These are phyloP conservation scores for Mesaphorura yosii DNA, from an alignment of 1,140 invertebrate species.

Conservation along the genomic window DNA sequence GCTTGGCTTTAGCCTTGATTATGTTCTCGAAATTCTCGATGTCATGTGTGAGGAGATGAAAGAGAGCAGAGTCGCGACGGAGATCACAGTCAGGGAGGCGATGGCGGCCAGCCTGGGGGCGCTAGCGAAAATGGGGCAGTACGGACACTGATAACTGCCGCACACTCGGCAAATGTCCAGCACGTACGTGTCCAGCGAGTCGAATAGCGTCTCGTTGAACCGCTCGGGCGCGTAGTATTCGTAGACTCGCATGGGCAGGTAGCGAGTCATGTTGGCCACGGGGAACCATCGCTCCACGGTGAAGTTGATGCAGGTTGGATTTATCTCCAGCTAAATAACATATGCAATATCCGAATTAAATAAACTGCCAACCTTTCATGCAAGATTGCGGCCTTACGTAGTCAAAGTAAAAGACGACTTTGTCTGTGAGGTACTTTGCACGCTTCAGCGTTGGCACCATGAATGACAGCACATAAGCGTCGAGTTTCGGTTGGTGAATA, in stretches of 20 bases:
- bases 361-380: too few species aligned
- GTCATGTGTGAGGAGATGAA: too few species aligned
- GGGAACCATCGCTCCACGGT: constrained; percentile 88
- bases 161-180: constrained; percentile 65
- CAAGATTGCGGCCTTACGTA: constrained; percentile 52
- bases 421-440: constrained; percentile 65
- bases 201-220: constrained; percentile 87
- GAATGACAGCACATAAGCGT: constrained; percentile 61
- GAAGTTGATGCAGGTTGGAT: constrained; percentile 79
- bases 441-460: constrained; percentile 65
- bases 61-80: constrained; percentile 4
- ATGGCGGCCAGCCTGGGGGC: constrained; percentile 1
- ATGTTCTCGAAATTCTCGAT: too few species aligned
- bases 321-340: constrained; percentile 54
- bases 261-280: constrained; percentile 90
- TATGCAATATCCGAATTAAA: not conserved
- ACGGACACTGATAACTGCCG: constrained; percentile 56
- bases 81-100: constrained; percentile 24
- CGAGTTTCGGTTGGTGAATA: constrained; percentile 78
- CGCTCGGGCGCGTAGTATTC: constrained; percentile 96
- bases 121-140: constrained; percentile 65
- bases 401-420: constrained; percentile 89
- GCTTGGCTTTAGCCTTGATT: too few species aligned
- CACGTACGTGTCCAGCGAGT: constrained; percentile 72
- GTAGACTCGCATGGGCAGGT: constrained; percentile 77